Conservation (phyloP, 2,113 vertebrate species). For the Megaceryle torquata region DNA sequence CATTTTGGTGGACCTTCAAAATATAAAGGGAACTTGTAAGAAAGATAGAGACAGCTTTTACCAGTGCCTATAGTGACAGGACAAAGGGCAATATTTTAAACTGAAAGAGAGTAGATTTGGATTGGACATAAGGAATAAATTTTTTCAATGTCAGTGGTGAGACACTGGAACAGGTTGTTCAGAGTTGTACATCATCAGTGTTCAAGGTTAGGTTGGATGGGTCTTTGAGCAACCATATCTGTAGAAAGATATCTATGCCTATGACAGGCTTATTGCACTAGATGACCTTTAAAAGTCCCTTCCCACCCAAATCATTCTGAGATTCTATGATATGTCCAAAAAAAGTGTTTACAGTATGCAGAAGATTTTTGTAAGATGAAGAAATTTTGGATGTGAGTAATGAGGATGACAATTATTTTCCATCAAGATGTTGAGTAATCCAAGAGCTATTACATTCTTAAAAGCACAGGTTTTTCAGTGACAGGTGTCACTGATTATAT, state of each 20-base stretch:
- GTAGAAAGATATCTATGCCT: too few relatives aligned
- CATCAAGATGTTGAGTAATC: background rate
- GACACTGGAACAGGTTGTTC: background rate
- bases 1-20: background rate
- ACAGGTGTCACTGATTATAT: background rate
- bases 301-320: background rate
- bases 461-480: too few relatives aligned
- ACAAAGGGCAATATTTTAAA: background rate
- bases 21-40: background rate
- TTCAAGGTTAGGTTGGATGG: background rate
- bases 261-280: background rate
- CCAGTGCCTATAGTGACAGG: background rate
- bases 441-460: background rate
- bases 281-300: background rate
- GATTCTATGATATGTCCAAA: background rate
- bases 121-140: background rate
- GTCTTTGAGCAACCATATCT: background rate
- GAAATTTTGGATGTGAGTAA: fast-evolving
- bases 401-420: background rate
- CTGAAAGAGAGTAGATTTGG: background rate
- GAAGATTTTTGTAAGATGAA: background rate
- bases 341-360: background rate
- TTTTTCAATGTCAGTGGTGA: background rate
- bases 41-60: background rate
- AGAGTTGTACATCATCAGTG: too few relatives aligned